These are phyloP conservation scores for Drosophila equinoxialis DNA, from an alignment of 1,140 invertebrate species.

Conservation along the genomic window DNA sequence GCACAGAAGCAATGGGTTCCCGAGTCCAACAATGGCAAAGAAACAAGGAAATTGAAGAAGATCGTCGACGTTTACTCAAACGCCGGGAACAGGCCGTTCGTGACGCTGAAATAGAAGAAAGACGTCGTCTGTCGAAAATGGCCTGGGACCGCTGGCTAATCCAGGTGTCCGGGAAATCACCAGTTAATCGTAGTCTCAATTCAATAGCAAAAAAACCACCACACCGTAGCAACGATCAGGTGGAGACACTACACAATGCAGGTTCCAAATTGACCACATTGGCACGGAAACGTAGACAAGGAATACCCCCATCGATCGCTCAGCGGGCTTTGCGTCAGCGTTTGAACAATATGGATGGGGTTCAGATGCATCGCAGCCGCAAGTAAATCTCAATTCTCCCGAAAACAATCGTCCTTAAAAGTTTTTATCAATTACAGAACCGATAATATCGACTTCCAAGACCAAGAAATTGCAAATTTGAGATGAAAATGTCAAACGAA, in stretches of 20 bases:
- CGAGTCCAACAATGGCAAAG: constrained; percentile 4
- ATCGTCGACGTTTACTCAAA: neutral
- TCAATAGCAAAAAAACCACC: neutral
- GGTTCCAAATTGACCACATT: neutral
- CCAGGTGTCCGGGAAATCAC: neutral
- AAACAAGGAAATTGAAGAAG: neutral
- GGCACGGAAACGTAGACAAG: neutral
- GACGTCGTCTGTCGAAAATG: constrained; percentile 19
- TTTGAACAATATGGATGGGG: constrained; percentile 1
- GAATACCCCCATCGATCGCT: constrained; percentile 30
- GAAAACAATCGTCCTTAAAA: too few species aligned
- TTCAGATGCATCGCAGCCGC: constrained; percentile 13
- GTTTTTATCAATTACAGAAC: too few species aligned
- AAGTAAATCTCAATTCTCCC: neutral
- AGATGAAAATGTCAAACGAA: too few species aligned
- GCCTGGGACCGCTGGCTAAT: constrained; percentile 46
- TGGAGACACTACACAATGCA: neutral
- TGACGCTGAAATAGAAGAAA: constrained; percentile 11
- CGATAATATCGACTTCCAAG: too few species aligned
- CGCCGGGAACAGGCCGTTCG: neutral
- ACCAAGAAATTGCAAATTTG: too few species aligned
- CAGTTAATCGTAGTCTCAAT: too few species aligned
- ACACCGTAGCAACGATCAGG: neutral
- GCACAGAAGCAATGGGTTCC: neutral
- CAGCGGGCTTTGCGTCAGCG: constrained; percentile 32